Percentiles rank a stretch among this genome's conserved stretches.
phyloP scores from a whole-genome alignment of 2,888 invertebrate species.

The Zygothrica quintamaculata region DNA sequence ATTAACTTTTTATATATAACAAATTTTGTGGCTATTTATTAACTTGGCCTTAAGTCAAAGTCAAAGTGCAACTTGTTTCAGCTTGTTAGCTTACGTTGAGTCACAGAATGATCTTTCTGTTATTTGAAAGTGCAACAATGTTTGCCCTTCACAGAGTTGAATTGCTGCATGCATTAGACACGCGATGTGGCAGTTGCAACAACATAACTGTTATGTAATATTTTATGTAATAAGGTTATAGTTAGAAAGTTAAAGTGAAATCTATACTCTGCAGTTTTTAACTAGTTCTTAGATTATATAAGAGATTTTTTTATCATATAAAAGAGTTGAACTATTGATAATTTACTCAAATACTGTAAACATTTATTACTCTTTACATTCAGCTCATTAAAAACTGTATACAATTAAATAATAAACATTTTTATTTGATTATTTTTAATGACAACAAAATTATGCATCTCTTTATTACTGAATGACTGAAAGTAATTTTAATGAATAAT shows the following conservation, averaged over 20 bases:
- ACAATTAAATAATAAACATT: neutral
- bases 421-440: too few relatives aligned
- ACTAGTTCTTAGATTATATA: too few relatives aligned
- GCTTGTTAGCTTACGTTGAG: slow-evolving; percentile 3
- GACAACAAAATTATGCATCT: neutral
- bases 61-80: slow-evolving; percentile 46
- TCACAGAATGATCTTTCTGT: slow-evolving; percentile 33
- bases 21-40: slow-evolving; percentile 16
- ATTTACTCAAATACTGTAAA: too few relatives aligned
- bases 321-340: too few relatives aligned
- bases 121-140: slow-evolving; percentile 57
- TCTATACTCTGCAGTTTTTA: too few relatives aligned
- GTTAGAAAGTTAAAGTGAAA: too few relatives aligned
- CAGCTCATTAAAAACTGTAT: too few relatives aligned
- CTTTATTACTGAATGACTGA: neutral
- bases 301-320: too few relatives aligned
- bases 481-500: too few relatives aligned
- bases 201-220: slow-evolving; percentile 6
- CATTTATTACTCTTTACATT: too few relatives aligned
- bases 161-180: slow-evolving; percentile 31
- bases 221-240: slow-evolving; percentile 1
- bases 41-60: slow-evolving; percentile 34
- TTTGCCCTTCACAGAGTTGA: slow-evolving; percentile 38
- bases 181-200: slow-evolving; percentile 32
- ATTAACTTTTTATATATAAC: slow-evolving; percentile 3